Evolutionary conservation across 2,888 invertebrate species (phyloP).

Genomic region (Eupithecia abbreviata): DNA sequence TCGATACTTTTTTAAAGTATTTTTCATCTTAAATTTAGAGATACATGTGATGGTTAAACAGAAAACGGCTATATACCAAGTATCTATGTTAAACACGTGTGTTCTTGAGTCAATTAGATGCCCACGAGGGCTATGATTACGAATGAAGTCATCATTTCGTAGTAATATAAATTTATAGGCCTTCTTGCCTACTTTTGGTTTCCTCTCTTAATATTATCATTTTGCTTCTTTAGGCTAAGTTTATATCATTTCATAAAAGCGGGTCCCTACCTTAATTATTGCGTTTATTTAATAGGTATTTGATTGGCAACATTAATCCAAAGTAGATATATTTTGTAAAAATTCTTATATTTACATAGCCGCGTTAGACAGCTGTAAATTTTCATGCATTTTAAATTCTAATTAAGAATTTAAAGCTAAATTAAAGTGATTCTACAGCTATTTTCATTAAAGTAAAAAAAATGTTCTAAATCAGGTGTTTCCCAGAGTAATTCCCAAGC

Average conservation of each 20-base stretch:
- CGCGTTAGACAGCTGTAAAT: background rate
- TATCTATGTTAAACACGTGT: background rate
- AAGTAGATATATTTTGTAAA: background rate
- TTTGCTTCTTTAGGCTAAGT: background rate
- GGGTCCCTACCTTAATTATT: background rate
- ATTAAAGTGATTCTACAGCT: background rate
- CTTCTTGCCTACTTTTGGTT: background rate
- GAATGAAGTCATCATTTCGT: constrained; percentile 2
- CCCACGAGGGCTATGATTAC: background rate
- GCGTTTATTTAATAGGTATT: background rate
- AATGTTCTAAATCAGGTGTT: constrained; percentile 6
- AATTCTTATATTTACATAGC: background rate
- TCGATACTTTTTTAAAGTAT: background rate
- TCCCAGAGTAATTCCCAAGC: constrained; percentile 16
- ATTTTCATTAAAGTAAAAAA: background rate
- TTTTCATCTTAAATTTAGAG: background rate
- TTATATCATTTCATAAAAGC: background rate
- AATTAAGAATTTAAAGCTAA: background rate
- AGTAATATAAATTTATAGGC: background rate
- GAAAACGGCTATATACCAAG: background rate
- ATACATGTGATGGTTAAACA: background rate
- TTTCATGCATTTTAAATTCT: background rate
- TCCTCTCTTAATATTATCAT: background rate
- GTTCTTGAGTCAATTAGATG: background rate
- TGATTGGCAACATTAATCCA: background rate